Conservation (phyloP, 1,140 invertebrate genomes). For the Ectropis grisescens region DNA sequence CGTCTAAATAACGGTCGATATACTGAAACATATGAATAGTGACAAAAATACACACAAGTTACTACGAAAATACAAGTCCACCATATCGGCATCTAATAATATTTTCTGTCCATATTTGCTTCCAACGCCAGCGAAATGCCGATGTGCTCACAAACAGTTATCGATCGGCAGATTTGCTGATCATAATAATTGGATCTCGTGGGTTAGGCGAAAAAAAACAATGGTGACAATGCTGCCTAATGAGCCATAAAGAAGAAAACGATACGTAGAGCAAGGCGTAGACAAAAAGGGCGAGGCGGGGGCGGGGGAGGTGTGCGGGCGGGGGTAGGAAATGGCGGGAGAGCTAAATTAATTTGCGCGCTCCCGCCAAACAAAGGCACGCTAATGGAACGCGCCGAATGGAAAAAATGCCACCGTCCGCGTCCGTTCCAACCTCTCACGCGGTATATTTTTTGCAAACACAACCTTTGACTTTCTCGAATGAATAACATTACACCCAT, state of each 20-base stretch:
- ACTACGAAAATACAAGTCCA: no score
- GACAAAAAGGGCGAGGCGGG: slow-evolving; percentile 59
- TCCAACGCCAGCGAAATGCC: no score
- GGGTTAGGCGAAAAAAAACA: slow-evolving; percentile 59
- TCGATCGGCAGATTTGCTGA: slow-evolving; percentile 27
- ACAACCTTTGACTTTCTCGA: slow-evolving; percentile 67
- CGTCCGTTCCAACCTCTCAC: no score
- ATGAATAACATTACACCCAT: slow-evolving; percentile 64
- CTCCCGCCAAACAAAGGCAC: slow-evolving; percentile 69
- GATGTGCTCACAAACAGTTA: no score
- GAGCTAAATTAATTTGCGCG: slow-evolving; percentile 70
- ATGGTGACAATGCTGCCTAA: slow-evolving; percentile 65
- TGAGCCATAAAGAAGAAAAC: slow-evolving; percentile 70
- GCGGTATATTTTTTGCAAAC: slow-evolving; percentile 62
- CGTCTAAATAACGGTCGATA: no score
- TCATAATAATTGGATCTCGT: slow-evolving; percentile 55
- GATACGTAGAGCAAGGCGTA: slow-evolving; percentile 67
- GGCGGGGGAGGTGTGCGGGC: slow-evolving; percentile 30
- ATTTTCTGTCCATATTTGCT: no score
- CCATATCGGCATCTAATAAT: no score
- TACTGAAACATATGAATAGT: no score
- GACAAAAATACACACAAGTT: no score
- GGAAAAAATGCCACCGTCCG: slow-evolving; percentile 69
- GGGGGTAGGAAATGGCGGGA: slow-evolving; percentile 63
- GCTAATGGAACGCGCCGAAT: slow-evolving; percentile 69